phyloP scores from a whole-genome alignment of 2,888 invertebrate genomes.

The Disparrhopalites patrizii region DNA sequence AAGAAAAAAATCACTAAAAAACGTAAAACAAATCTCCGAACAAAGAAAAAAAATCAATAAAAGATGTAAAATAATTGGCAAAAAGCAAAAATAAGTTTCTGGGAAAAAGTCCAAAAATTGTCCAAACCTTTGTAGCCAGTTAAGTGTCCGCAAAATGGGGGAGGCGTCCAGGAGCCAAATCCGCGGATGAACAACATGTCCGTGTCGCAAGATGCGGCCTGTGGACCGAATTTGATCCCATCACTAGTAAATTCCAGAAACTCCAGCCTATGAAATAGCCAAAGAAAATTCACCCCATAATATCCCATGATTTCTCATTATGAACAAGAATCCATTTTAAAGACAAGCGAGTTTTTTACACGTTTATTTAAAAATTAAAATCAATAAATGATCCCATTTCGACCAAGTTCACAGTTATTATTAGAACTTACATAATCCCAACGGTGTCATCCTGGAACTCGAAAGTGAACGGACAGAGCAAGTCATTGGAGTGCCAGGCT shows the following conservation, averaged over 20 bases:
- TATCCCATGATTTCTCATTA: background rate
- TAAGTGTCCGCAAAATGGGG: conserved; percentile 41
- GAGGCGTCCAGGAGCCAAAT: conserved; percentile 43
- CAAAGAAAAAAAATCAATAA: background rate
- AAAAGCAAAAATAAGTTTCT: no score
- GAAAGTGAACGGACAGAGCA: conserved; percentile 40
- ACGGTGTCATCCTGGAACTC: conserved; percentile 33
- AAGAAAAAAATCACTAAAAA: no score
- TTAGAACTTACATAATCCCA: conserved; percentile 34
- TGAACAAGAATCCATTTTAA: background rate
- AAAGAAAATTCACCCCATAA: background rate
- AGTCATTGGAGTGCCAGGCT: conserved; percentile 28
- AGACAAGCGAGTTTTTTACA: no score
- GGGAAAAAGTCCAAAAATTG: background rate
- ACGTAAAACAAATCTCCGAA: no score
- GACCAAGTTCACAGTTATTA: background rate
- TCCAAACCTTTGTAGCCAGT: conserved; percentile 37
- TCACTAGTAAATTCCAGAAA: conserved; percentile 37
- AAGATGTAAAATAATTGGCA: background rate
- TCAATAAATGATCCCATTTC: background rate
- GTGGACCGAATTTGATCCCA: conserved; percentile 30
- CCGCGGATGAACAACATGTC: conserved; percentile 43
- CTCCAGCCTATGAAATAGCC: conserved; percentile 33
- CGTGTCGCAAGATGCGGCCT: conserved; percentile 34
- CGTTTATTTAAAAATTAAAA: background rate